Conservation (phyloP, 2,888 invertebrate species). For the Idaea straminata region DNA sequence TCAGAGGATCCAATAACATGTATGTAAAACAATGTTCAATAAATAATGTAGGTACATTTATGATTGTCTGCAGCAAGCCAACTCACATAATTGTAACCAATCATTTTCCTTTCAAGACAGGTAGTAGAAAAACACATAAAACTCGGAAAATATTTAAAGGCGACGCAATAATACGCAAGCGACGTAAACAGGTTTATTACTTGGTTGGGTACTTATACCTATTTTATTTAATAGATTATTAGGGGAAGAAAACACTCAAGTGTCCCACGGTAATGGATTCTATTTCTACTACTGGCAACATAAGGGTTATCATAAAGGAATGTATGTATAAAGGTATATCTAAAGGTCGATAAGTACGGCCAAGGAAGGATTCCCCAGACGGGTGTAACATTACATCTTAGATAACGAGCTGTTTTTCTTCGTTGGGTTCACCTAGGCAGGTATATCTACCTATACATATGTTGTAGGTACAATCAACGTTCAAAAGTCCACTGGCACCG, state of each 20-base stretch:
- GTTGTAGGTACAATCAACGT: too few species aligned
- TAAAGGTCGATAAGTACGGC: constrained; percentile 19
- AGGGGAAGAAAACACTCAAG: neutral
- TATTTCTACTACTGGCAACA: neutral
- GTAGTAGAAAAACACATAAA: neutral
- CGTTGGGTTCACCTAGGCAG: constrained; percentile 13
- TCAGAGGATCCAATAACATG: neutral
- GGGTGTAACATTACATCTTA: constrained; percentile 25
- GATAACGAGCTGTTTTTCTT: constrained; percentile 26
- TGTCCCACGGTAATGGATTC: neutral
- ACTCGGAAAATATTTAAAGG: neutral
- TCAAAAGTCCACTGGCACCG: too few species aligned
- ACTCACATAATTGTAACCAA: neutral
- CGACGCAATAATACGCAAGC: neutral
- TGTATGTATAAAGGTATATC: neutral
- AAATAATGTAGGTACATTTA: neutral
- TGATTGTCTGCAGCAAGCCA: neutral
- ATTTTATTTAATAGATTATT: constrained; percentile 1
- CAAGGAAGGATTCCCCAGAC: constrained; percentile 25
- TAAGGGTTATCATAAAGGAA: neutral
- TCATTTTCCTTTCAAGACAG: neutral
- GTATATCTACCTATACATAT: neutral
- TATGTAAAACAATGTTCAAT: neutral
- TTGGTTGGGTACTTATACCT: neutral
- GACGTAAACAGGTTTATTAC: neutral